Evolutionary conservation across 2,888 invertebrate species (phyloP).

Genomic region (Ashinkailepas kermadecensis): DNA sequence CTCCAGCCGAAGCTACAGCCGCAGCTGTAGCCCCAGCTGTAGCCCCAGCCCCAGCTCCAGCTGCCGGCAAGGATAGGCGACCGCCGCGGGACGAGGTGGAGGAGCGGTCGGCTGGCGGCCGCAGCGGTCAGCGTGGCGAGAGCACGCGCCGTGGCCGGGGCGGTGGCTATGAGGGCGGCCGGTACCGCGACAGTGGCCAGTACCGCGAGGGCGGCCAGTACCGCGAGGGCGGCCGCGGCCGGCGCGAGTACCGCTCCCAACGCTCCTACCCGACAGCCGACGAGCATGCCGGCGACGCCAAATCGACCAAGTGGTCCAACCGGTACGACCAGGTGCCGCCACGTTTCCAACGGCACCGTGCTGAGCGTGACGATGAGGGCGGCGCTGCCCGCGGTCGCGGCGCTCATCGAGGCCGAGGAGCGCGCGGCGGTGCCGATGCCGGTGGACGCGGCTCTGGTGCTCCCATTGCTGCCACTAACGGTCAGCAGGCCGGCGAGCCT

Average conservation of each 20-base stretch:
- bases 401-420: conserved; percentile 27
- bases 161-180: conserved; percentile 21
- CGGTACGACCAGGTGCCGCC: conserved; percentile 35
- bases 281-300: neutral
- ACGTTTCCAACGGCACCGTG: conserved; percentile 34
- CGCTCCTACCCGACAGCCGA: neutral
- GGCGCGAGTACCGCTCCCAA: conserved; percentile 21
- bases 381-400: conserved; percentile 35
- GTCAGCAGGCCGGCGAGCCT: neutral
- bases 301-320: conserved; percentile 6
- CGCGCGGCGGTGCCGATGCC: conserved; percentile 36
- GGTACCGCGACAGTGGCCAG: conserved; percentile 6
- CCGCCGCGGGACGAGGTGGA: neutral
- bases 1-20: neutral
- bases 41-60: neutral
- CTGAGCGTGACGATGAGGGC: conserved; percentile 36
- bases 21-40: neutral
- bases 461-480: conserved; percentile 34
- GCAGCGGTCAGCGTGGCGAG: neutral
- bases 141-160: neutral
- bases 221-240: conserved; percentile 6
- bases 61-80: neutral
- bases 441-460: conserved; percentile 30
- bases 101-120: neutral
- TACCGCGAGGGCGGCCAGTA: conserved; percentile 12